Conservation (phyloP, 2,888 invertebrate genomes). For the Dicycla oo region DNA sequence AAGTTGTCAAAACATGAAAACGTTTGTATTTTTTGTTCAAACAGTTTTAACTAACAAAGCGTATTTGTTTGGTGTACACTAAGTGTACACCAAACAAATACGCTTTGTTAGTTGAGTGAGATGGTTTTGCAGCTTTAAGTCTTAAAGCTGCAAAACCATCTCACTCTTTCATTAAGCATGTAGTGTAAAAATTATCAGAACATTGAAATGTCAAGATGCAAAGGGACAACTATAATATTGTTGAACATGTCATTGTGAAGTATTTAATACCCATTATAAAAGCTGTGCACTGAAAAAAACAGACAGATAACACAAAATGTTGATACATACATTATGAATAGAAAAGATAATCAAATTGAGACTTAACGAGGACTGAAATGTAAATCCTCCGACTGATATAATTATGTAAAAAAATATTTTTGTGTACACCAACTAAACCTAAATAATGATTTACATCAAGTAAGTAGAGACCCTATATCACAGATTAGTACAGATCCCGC, state of each 20-base stretch:
- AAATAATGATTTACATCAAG: neutral
- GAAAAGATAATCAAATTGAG: neutral
- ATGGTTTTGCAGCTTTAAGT: no score
- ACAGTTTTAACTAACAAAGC: neutral
- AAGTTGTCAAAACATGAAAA: slow-evolving; percentile 9
- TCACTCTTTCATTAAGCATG: neutral
- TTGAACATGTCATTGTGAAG: neutral
- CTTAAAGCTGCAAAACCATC: neutral
- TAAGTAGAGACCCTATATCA: no score
- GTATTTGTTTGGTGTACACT: neutral
- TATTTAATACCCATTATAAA: neutral
- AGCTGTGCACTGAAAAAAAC: neutral
- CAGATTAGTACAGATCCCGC: no score
- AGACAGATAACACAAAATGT: neutral
- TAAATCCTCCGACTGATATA: neutral
- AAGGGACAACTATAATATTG: neutral
- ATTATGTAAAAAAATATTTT: neutral
- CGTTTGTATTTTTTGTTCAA: slow-evolving; percentile 1
- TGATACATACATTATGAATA: neutral
- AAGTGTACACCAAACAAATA: no score
- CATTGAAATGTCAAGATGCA: neutral
- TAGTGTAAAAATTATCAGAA: neutral
- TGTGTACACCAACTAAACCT: neutral
- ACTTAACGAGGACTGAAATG: neutral
- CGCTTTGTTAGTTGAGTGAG: no score